Evolutionary conservation across 2,113 vertebrate genomes (phyloP).

Genomic region (Sarotherodon lohbergeri): DNA sequence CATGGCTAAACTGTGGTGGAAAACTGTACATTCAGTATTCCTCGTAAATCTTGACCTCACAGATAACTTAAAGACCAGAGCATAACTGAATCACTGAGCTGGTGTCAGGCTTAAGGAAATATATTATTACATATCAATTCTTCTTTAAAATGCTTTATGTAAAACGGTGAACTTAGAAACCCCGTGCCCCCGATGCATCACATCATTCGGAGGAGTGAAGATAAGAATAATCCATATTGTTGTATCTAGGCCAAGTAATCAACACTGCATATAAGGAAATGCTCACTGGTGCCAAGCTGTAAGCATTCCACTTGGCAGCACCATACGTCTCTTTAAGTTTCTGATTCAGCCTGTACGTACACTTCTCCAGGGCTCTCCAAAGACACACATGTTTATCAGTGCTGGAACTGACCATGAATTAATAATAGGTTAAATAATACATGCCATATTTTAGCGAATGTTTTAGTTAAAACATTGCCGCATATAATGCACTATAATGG

Average conservation of each 20-base stretch:
- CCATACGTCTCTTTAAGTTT: conserved; percentile 5
- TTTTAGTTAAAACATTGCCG: conserved; percentile 7
- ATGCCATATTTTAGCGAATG: conserved; percentile 32
- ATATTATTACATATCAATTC: conserved; percentile 15
- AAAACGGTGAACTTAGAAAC: conserved; percentile 42
- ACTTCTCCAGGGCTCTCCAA: conserved; percentile 22
- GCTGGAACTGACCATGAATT: conserved; percentile 43
- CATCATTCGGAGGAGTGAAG: conserved; percentile 5
- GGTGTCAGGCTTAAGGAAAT: background rate
- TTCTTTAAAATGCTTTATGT: conserved; percentile 18
- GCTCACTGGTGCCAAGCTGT: conserved; percentile 29
- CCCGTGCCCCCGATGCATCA: conserved; percentile 34
- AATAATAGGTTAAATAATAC: conserved; percentile 58
- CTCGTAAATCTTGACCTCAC: background rate
- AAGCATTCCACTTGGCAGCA: background rate
- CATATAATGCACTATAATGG: background rate
- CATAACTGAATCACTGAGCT: conserved; percentile 8
- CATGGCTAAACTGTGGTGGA: background rate
- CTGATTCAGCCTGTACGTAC: background rate
- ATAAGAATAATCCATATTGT: conserved; percentile 62
- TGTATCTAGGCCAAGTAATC: conserved; percentile 67
- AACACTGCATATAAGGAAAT: conserved; percentile 41
- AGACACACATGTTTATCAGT: conserved; percentile 39
- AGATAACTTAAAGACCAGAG: background rate
- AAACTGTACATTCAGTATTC: background rate